A percentile compares a stretch with the other conserved stretches of the same genome.
These are phyloP conservation scores for Limonius californicus DNA, from an alignment of 1,140 invertebrate species.

Conservation along the genomic window DNA sequence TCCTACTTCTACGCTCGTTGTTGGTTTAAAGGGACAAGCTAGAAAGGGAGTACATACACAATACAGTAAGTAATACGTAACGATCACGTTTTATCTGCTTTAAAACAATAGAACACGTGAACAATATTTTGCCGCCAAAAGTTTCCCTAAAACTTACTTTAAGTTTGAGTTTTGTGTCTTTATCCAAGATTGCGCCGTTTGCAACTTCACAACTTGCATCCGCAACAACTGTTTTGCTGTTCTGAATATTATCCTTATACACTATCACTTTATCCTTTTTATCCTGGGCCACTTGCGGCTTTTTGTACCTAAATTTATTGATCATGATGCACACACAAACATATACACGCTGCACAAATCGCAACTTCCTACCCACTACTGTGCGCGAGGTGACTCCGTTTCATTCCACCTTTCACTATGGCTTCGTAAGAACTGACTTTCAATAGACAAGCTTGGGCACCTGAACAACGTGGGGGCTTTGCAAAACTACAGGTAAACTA, in stretches of 20 bases:
- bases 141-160: constrained; percentile 37
- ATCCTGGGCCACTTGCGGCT: constrained; percentile 22
- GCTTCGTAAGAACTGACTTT: constrained; percentile 12
- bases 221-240: constrained; percentile 7
- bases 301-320: constrained; percentile 40
- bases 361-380: not conserved
- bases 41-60: too few species aligned
- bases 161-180: constrained; percentile 27
- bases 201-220: not conserved
- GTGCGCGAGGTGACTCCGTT: not conserved
- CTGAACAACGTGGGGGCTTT: constrained; percentile 9
- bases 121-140: not conserved
- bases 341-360: constrained; percentile 5
- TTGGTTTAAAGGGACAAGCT: not conserved
- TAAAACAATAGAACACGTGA: too few species aligned
- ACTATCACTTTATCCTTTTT: constrained; percentile 16
- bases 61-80: too few species aligned
- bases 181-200: constrained; percentile 23
- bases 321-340: constrained; percentile 31
- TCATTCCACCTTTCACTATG: constrained; percentile 28
- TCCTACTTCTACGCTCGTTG: not conserved
- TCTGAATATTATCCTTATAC: constrained; percentile 19
- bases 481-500: constrained; percentile 12
- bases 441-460: constrained; percentile 2
- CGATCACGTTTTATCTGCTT: too few species aligned